A percentile compares a stretch with the other conserved stretches of the same genome.
Conservation (phyloP, 2,113 vertebrate genomes). For the Grantiella picta region DNA sequence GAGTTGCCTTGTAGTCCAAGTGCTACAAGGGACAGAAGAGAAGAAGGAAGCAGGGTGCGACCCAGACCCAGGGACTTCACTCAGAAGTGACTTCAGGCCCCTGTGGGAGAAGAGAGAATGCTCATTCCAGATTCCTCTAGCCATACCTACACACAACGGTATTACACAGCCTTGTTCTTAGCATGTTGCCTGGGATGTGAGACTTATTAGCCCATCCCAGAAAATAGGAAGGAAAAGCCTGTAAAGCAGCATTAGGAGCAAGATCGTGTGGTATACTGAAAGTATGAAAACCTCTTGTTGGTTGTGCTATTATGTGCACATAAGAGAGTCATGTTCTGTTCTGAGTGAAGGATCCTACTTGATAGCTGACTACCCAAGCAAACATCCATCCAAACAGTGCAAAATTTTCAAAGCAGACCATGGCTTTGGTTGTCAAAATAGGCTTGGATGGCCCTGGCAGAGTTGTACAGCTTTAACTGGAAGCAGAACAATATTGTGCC, state of each 20-base stretch:
- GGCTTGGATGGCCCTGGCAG: background rate
- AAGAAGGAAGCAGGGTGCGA: background rate
- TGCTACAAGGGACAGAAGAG: background rate
- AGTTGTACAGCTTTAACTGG: background rate
- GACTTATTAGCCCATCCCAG: background rate
- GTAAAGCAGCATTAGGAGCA: background rate
- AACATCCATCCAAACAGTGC: background rate
- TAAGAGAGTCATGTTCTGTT: background rate
- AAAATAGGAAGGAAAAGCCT: background rate
- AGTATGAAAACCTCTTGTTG: background rate
- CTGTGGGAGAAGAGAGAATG: background rate
- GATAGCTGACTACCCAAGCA: background rate
- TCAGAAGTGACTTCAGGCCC: background rate
- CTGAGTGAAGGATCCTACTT: background rate
- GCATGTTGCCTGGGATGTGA: background rate
- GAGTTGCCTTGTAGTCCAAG: background rate
- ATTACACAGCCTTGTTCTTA: background rate
- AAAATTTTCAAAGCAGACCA: background rate
- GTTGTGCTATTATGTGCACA: background rate
- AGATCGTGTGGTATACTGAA: background rate
- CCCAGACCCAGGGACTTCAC: background rate
- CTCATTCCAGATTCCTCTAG: background rate
- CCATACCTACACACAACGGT: background rate
- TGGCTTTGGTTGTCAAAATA: background rate
- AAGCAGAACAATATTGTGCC: background rate